Evolutionary conservation across 2,113 vertebrate species (phyloP).

Genomic region (Phrynosoma blainvillii): DNA sequence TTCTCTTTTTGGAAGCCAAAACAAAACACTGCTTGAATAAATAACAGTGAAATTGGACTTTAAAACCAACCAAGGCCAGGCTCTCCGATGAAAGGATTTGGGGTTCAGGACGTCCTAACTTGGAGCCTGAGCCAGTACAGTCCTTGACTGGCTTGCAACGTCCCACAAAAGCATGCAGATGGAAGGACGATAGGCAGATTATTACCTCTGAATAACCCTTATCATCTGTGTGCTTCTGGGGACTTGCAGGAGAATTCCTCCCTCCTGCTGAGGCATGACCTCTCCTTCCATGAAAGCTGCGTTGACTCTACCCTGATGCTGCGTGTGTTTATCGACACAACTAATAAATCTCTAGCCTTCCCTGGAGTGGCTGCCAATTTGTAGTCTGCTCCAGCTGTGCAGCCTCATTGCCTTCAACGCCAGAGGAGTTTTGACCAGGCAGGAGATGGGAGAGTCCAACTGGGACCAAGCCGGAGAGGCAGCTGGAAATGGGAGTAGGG

Average conservation of each 20-base stretch:
- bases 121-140: not conserved
- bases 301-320: not conserved
- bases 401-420: constrained; percentile 4
- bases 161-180: not conserved
- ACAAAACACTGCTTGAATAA: not conserved
- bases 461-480: not conserved
- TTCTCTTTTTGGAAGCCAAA: no score
- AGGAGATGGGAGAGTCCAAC: not conserved
- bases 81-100: not conserved
- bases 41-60: not conserved
- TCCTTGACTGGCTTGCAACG: not conserved
- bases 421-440: not conserved
- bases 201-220: not conserved
- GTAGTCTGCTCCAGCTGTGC: constrained; percentile 6
- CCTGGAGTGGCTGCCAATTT: not conserved
- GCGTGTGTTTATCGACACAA: constrained; percentile 31
- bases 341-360: constrained; percentile 27
- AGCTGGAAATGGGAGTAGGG: not conserved
- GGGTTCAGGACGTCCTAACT: not conserved
- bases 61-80: not conserved
- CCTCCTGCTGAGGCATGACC: not conserved
- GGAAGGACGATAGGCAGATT: no score
- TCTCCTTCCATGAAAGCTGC: constrained; percentile 2
- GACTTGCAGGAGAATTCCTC: not conserved
- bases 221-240: not conserved